phyloP scores from a whole-genome alignment of 2,888 invertebrate species.

The Agrochola macilenta region DNA sequence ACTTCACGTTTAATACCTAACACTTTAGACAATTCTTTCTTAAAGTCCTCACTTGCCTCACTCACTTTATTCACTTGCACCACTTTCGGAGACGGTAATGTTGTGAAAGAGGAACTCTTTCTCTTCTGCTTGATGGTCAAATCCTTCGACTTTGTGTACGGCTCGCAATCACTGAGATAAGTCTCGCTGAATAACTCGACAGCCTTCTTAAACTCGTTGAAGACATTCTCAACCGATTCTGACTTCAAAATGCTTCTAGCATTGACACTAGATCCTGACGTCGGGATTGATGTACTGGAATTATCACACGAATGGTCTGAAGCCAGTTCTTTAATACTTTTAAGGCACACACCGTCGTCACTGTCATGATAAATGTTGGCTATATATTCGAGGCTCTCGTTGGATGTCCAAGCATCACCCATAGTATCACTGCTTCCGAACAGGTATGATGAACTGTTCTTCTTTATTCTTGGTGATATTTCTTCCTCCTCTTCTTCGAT shows the following conservation, averaged over 20 bases:
- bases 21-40: constrained; percentile 79
- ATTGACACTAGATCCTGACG: constrained; percentile 81
- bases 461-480: constrained; percentile 64
- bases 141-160: constrained; percentile 80
- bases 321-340: constrained; percentile 82
- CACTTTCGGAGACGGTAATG: constrained; percentile 84
- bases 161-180: constrained; percentile 86
- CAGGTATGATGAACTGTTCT: constrained; percentile 76
- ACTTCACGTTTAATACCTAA: constrained; percentile 75
- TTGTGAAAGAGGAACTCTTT: constrained; percentile 83
- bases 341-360: constrained; percentile 80
- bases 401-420: constrained; percentile 82
- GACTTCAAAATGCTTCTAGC: constrained; percentile 80
- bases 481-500: constrained; percentile 77
- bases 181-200: constrained; percentile 87
- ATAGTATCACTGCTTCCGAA: constrained; percentile 83
- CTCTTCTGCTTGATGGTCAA: constrained; percentile 77
- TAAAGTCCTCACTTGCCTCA: constrained; percentile 85
- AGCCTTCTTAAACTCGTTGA: constrained; percentile 84
- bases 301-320: constrained; percentile 78
- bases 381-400: constrained; percentile 83
- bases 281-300: constrained; percentile 81
- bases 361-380: constrained; percentile 84
- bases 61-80: constrained; percentile 82
- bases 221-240: constrained; percentile 82